Evolutionary conservation across 2,888 invertebrate genomes (phyloP).

Genomic region (Steinernema scapterisci): DNA sequence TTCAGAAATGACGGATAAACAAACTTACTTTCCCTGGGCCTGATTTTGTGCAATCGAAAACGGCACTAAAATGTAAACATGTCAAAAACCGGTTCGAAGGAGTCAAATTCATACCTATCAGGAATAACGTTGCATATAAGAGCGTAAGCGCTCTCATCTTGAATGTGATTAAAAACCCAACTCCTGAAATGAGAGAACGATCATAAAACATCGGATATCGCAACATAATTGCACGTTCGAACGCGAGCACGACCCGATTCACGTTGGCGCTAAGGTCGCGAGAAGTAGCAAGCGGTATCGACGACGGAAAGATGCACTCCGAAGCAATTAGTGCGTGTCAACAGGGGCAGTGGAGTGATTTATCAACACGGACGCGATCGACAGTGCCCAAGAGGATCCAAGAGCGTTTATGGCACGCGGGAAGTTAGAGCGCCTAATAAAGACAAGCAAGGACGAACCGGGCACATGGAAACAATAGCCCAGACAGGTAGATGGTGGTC

Average conservation of each 20-base stretch:
- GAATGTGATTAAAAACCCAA: not conserved
- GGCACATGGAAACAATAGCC: not conserved
- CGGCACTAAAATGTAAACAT: not conserved
- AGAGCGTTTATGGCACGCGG: not conserved
- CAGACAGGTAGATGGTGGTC: not conserved
- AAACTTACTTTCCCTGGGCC: conserved; percentile 4
- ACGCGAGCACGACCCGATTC: too few species aligned
- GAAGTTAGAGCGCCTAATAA: not conserved
- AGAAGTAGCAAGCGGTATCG: too few species aligned
- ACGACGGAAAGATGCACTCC: not conserved
- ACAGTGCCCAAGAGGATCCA: too few species aligned
- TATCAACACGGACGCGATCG: conserved; percentile 26
- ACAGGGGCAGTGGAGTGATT: conserved; percentile 1
- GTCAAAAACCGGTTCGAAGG: not conserved
- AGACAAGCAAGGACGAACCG: not conserved
- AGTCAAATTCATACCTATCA: not conserved
- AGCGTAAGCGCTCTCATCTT: conserved; percentile 23
- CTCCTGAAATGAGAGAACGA: not conserved
- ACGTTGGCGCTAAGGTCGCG: too few species aligned
- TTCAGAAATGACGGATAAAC: not conserved
- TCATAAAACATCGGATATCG: not conserved
- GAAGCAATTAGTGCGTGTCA: conserved; percentile 1
- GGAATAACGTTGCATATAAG: not conserved
- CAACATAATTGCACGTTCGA: too few species aligned
- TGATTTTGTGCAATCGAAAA: not conserved